Evolutionary conservation across 2,888 invertebrate genomes (phyloP).

Genomic region (Phengaris alcon): DNA sequence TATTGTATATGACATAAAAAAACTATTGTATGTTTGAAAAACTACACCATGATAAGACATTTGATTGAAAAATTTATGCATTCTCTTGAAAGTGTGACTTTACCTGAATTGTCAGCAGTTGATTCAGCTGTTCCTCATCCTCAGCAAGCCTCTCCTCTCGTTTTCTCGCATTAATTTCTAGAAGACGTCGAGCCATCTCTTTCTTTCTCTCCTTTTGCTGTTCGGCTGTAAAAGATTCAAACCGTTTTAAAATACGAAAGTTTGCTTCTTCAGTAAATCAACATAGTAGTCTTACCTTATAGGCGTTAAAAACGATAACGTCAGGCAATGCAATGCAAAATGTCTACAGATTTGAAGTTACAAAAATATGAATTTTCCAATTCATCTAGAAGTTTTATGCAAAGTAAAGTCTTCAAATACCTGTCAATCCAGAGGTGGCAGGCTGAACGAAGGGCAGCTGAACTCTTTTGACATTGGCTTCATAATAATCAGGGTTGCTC

Average conservation of each 20-base stretch:
- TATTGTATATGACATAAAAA: too few species aligned
- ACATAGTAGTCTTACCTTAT: too few species aligned
- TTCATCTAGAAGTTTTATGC: not conserved
- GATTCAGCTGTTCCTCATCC: slow-evolving; percentile 91
- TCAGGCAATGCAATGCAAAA: too few species aligned
- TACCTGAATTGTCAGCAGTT: slow-evolving; percentile 86
- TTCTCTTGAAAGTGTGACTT: too few species aligned
- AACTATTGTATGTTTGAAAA: too few species aligned
- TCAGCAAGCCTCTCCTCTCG: slow-evolving; percentile 92
- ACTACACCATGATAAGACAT: too few species aligned
- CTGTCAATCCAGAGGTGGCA: slow-evolving; percentile 81
- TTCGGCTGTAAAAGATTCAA: slow-evolving; percentile 71
- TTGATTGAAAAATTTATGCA: too few species aligned
- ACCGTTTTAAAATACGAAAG: too few species aligned
- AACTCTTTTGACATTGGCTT: slow-evolving; percentile 88
- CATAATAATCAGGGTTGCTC: slow-evolving; percentile 90
- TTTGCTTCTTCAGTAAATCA: too few species aligned
- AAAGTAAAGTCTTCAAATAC: slow-evolving; percentile 47
- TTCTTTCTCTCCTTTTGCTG: slow-evolving; percentile 92
- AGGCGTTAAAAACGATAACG: too few species aligned
- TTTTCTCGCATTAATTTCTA: slow-evolving; percentile 94
- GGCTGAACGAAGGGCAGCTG: slow-evolving; percentile 90
- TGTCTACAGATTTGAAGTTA: too few species aligned
- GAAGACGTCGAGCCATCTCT: slow-evolving; percentile 89
- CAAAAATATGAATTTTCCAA: too few species aligned